Evolutionary conservation across 2,797 vertebrate species (phyloP).

Genomic region (Silurus aristotelis): DNA sequence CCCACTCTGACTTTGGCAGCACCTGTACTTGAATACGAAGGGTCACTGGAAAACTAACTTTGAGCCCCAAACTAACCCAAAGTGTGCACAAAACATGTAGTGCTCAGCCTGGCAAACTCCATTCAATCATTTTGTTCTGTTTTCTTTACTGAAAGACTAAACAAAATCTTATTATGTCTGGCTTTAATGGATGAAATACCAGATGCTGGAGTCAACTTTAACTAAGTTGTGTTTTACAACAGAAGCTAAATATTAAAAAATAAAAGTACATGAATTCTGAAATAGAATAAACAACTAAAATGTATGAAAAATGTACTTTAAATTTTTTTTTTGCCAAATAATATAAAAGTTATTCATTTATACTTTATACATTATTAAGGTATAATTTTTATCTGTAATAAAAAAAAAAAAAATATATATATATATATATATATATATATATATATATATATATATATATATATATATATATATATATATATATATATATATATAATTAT

Average conservation of each 20-base stretch:
- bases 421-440: too few relatives aligned
- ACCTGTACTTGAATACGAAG: conserved; percentile 31
- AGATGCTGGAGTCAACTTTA: background rate
- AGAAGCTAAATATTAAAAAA: background rate
- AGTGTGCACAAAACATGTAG: background rate
- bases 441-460: too few relatives aligned
- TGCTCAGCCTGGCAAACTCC: background rate
- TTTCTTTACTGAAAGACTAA: background rate
- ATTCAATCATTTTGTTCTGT: background rate
- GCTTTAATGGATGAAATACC: background rate
- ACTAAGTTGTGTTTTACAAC: background rate
- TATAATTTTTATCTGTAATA: too few relatives aligned
- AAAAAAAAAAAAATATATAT: too few relatives aligned
- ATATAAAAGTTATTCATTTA: background rate
- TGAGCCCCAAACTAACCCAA: background rate
- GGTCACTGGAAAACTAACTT: conserved; percentile 26
- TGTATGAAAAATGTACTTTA: background rate
- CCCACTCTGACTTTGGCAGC: conserved; percentile 9
- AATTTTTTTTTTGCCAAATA: background rate
- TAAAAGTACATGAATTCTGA: background rate
- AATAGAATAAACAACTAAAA: background rate
- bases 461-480: too few relatives aligned
- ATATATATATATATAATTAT: too few relatives aligned
- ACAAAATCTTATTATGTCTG: background rate
- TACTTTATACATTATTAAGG: too few relatives aligned